Conservation (phyloP, 2,113 vertebrate species). For the Malurus cyaneus region DNA sequence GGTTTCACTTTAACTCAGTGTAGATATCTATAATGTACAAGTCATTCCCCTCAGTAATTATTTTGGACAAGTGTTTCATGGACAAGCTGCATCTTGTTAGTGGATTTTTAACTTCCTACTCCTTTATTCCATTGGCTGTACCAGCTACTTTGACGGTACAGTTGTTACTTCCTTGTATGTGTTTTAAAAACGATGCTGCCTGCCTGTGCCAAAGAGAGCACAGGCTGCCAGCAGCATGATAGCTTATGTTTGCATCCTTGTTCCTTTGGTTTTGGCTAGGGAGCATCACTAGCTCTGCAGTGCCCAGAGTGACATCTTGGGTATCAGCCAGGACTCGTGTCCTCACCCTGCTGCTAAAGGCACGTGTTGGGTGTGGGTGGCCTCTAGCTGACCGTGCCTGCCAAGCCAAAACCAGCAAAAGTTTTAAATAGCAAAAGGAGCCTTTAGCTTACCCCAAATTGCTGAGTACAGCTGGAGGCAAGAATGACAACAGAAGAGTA, state of each 20-base stretch:
- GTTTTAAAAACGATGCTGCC: background rate
- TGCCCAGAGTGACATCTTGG: background rate
- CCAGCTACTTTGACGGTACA: rapidly evolving
- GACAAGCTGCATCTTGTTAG: background rate
- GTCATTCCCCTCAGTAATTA: background rate
- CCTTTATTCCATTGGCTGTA: background rate
- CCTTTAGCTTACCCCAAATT: background rate
- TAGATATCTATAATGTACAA: background rate
- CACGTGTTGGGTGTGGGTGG: background rate
- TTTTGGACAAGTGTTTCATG: background rate
- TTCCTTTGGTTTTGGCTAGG: background rate
- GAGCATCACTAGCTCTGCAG: background rate
- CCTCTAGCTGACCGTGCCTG: background rate
- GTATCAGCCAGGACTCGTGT: background rate
- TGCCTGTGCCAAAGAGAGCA: background rate
- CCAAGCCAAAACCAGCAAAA: background rate
- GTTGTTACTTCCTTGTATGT: background rate
- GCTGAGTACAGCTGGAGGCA: background rate
- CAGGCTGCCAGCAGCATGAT: background rate
- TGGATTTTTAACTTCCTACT: background rate
- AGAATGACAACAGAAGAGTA: background rate
- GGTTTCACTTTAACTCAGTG: background rate
- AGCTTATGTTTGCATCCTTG: background rate
- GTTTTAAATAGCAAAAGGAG: background rate
- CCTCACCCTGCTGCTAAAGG: background rate